phyloP scores from a whole-genome alignment of 1,140 invertebrate genomes.

The Trichomalopsis sarcophagae region DNA sequence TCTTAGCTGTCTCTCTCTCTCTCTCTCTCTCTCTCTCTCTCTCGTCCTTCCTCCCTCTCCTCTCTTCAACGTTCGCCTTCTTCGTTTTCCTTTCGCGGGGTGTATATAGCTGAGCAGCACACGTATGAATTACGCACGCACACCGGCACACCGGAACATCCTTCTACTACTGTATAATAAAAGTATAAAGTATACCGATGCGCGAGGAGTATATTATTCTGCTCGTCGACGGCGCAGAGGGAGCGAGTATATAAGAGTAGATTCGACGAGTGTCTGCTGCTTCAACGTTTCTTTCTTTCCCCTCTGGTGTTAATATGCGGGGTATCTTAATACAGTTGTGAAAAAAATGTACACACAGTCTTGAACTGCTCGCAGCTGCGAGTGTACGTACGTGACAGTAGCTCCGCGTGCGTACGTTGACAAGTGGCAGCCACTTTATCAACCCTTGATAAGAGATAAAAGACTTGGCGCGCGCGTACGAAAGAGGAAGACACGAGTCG shows the following conservation, averaged over 20 bases:
- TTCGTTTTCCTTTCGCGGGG: slow-evolving; percentile 18
- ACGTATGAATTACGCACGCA: neutral
- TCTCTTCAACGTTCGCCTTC: neutral
- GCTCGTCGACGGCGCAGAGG: neutral
- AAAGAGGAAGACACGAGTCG: neutral
- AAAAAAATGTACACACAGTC: neutral
- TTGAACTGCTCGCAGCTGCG: no score
- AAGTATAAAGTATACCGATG: no score
- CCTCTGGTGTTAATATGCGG: no score
- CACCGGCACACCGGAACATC: neutral
- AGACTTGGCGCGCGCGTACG: neutral
- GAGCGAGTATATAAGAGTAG: no score
- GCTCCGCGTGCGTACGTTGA: neutral
- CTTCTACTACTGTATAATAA: neutral
- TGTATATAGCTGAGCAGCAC: neutral
- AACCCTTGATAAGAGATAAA: slow-evolving; percentile 50
- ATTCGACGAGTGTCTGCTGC: neutral
- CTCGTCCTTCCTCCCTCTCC: neutral
- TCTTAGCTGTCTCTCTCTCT: neutral
- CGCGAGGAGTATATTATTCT: no score
- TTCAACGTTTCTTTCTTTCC: no score
- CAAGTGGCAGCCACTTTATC: slow-evolving; percentile 47
- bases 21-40: neutral
- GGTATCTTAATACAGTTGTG: no score
- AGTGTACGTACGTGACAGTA: neutral